These are phyloP conservation scores for Ailuropoda melanoleuca DNA, from an alignment of 2,113 vertebrate genomes.

Conservation along the genomic window DNA sequence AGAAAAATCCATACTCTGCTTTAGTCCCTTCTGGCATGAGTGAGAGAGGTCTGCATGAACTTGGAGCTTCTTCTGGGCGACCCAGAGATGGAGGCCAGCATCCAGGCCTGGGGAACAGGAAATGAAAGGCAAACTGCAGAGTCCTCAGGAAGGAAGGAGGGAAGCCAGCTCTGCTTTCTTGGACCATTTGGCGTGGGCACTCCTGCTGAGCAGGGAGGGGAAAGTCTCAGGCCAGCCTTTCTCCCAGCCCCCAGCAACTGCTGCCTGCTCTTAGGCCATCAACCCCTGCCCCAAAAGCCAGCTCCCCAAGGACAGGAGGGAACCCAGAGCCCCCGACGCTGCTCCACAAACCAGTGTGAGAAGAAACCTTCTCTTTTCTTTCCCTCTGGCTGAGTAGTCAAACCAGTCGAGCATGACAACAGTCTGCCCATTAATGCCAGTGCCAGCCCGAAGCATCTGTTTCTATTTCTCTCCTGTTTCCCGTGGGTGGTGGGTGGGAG, in stretches of 20 bases:
- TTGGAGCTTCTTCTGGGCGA: not conserved
- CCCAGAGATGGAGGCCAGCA: not conserved
- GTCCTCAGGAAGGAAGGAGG: not conserved
- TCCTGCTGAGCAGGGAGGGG: not conserved
- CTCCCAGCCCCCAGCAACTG: not conserved
- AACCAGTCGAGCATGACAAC: conserved; percentile 60
- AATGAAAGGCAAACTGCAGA: not conserved
- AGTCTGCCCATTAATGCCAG: conserved; percentile 37
- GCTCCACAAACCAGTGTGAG: not conserved
- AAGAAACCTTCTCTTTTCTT: conserved; percentile 53
- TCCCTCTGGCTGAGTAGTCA: conserved; percentile 44
- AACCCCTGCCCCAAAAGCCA: not conserved
- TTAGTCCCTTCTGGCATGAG: not conserved
- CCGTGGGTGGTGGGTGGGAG: not conserved
- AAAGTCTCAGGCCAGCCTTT: not conserved
- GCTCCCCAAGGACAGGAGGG: not conserved
- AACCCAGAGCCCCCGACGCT: not conserved
- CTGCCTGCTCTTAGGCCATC: not conserved
- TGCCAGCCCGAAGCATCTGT: conserved; percentile 60
- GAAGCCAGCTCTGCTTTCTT: not conserved
- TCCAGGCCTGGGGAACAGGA: not conserved
- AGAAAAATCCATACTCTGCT: not conserved
- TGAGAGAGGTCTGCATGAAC: not conserved
- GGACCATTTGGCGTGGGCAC: not conserved
- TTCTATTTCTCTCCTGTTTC: conserved; percentile 63